Conservation (phyloP, 2,797 vertebrate genomes). For the Chrysocyon brachyurus region DNA sequence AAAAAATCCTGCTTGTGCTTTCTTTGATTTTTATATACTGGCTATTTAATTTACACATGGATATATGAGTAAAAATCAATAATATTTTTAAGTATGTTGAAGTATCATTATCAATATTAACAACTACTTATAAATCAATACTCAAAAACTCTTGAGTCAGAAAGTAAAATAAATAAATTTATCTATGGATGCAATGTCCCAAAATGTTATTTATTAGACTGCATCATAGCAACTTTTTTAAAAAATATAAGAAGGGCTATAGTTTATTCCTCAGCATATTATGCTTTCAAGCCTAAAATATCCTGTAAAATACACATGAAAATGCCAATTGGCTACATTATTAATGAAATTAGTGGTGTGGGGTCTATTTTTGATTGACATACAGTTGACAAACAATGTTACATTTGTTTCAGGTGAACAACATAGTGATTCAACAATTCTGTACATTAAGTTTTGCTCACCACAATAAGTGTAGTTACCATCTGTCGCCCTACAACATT, state of each 20-base stretch:
- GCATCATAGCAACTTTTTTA: not conserved
- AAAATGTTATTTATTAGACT: not conserved
- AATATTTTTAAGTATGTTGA: conserved; percentile 11
- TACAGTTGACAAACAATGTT: not conserved
- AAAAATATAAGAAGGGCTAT: not conserved
- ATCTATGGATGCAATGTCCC: not conserved
- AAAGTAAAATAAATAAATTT: conserved; percentile 29
- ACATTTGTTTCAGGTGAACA: not conserved
- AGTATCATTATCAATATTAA: not conserved
- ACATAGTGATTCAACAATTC: not conserved
- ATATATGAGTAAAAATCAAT: not conserved
- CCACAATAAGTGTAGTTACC: not conserved
- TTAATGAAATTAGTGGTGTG: not conserved
- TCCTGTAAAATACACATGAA: not conserved
- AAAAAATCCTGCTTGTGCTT: not conserved
- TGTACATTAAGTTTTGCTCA: not conserved
- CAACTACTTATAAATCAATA: conserved; percentile 16
- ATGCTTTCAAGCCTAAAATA: not conserved
- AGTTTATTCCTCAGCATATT: not conserved
- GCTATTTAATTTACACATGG: not conserved
- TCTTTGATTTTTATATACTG: not conserved
- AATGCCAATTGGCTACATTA: not conserved
- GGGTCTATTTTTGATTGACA: not conserved
- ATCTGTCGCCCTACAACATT: not conserved
- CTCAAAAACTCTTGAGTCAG: not conserved